phyloP scores from a whole-genome alignment of 30 jellyfish, hydroid and myxozoan species.

The Morbakka virulenta region DNA sequence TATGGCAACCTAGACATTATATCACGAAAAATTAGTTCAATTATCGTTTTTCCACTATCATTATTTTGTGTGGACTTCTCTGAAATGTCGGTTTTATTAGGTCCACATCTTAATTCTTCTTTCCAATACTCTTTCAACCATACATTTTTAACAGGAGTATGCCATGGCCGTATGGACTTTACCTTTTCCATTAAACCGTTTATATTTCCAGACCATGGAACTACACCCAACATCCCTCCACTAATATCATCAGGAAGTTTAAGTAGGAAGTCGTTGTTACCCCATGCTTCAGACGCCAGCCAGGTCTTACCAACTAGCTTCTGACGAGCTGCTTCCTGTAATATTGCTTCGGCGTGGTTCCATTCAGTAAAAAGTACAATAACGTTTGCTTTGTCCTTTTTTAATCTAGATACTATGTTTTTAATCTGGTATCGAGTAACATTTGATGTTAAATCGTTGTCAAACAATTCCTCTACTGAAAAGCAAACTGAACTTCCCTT shows the following conservation, averaged over 20 bases:
- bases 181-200: constrained; percentile 19
- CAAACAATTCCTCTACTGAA: constrained; percentile 54
- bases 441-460: constrained; percentile 4
- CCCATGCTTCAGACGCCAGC: constrained; percentile 82
- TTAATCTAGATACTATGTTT: constrained; percentile 18
- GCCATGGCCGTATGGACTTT: constrained; percentile 10
- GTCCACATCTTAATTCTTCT: constrained; percentile 23
- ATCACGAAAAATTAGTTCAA: no score
- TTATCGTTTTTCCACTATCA: no score
- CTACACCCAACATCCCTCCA: constrained; percentile 64
- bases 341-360: constrained; percentile 56
- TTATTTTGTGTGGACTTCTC: no score
- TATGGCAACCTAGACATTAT: no score
- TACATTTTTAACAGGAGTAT: constrained; percentile 1
- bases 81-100: neutral
- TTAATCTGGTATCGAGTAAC: constrained; percentile 32
- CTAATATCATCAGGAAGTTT: constrained; percentile 27
- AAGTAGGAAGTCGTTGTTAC: constrained; percentile 39
- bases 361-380: constrained; percentile 49
- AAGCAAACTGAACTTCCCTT: constrained; percentile 30
- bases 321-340: constrained; percentile 60
- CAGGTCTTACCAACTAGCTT: constrained; percentile 59
- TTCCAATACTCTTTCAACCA: constrained; percentile 46
- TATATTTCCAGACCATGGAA: constrained; percentile 37
- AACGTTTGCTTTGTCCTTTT: constrained; percentile 48